Percentiles rank a stretch among this genome's conserved stretches.
Conservation (phyloP, 2,113 vertebrate genomes). For the Silurus asotus region DNA sequence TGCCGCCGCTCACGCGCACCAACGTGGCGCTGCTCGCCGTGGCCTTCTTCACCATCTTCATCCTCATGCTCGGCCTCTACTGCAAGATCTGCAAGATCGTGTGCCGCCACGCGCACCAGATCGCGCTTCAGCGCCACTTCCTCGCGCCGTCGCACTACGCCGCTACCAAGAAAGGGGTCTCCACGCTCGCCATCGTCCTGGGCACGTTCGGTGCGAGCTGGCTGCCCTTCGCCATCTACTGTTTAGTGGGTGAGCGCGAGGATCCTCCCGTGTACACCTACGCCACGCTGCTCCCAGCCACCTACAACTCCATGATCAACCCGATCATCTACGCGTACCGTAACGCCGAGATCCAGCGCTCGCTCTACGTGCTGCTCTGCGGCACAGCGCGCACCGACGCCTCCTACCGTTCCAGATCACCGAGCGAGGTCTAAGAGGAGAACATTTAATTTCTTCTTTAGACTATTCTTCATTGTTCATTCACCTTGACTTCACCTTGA, state of each 20-base stretch:
- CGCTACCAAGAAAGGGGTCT: constrained; percentile 92
- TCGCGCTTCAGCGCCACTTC: constrained; percentile 97
- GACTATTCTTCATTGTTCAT: too few relatives aligned
- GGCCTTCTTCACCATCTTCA: constrained; percentile 89
- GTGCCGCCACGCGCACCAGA: constrained; percentile 95
- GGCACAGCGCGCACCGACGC: constrained; percentile 89
- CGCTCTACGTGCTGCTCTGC: constrained; percentile 90
- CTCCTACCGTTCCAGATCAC: constrained; percentile 89
- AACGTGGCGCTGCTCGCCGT: constrained; percentile 86
- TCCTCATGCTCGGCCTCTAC: constrained; percentile 91
- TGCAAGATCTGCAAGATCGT: constrained; percentile 97
- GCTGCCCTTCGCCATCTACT: constrained; percentile 97
- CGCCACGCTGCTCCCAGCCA: constrained; percentile 90
- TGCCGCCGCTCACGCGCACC: constrained; percentile 87
- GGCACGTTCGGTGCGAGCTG: constrained; percentile 96
- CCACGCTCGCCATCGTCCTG: constrained; percentile 91
- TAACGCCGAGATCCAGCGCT: constrained; percentile 93
- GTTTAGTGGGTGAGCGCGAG: constrained; percentile 85
- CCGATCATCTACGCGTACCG: constrained; percentile 99
- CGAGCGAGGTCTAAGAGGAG: constrained; percentile 87
- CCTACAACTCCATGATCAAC: constrained; percentile 99
- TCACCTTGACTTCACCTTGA: not conserved
- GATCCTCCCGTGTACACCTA: constrained; percentile 93
- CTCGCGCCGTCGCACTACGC: constrained; percentile 90
- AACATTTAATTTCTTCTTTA: constrained; percentile 39